These are phyloP conservation scores for Frankliniella intonsa DNA, from an alignment of 2,888 invertebrate genomes.

Conservation along the genomic window DNA sequence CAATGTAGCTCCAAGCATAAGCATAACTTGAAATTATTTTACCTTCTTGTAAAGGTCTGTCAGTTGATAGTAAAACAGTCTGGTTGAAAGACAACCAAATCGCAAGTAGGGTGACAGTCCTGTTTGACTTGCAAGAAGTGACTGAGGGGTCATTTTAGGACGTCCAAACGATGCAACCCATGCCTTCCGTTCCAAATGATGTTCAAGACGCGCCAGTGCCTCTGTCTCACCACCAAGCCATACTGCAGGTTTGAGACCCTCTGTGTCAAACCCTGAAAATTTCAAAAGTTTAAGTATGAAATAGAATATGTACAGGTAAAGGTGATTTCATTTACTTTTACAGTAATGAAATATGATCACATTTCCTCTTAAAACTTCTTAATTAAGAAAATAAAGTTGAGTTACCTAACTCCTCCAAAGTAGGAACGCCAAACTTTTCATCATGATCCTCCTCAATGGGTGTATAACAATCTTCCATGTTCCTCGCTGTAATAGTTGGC, in stretches of 20 bases:
- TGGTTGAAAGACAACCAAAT: constrained; percentile 79
- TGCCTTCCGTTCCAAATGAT: constrained; percentile 75
- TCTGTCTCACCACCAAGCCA: constrained; percentile 80
- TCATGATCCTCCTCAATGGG: constrained; percentile 72
- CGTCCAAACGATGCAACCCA: constrained; percentile 87
- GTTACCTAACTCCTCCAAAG: constrained; percentile 75
- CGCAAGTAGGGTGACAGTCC: constrained; percentile 80
- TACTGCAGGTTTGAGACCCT: constrained; percentile 62
- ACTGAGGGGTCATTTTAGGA: constrained; percentile 86
- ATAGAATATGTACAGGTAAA: too few species aligned
- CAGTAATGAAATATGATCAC: background rate
- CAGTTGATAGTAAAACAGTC: constrained; percentile 78
- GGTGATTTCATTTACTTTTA: background rate
- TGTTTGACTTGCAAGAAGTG: constrained; percentile 74
- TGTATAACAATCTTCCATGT: constrained; percentile 60
- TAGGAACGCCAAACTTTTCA: constrained; percentile 76
- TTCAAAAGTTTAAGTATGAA: background rate
- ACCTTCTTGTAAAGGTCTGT: constrained; percentile 60
- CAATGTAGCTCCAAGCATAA: too few species aligned
- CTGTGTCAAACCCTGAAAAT: constrained; percentile 67
- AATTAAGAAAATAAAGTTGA: constrained; percentile 4
- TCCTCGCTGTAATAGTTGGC: constrained; percentile 52
- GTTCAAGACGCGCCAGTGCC: constrained; percentile 53
- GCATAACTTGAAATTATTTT: constrained; percentile 30
- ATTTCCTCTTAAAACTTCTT: constrained; percentile 26